Base-by-base conservation (phyloP, 2,113 vertebrate species). In the Morone saxatilis region DNA sequence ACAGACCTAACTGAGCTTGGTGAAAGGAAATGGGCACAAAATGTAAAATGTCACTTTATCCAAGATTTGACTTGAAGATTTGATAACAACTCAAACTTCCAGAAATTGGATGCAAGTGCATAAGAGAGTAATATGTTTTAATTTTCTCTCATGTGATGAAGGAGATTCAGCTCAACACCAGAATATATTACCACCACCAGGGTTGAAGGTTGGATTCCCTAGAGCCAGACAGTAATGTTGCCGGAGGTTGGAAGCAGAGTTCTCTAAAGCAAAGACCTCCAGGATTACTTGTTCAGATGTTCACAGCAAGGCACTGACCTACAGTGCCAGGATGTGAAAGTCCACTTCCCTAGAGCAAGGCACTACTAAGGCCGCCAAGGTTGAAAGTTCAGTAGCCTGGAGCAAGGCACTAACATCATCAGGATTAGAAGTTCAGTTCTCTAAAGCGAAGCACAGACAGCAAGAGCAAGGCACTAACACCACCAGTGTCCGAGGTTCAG, bases 41-140 rank as follows among this genome's bases (percentile, higher is more conserved):
- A 47, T 59, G 19, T 60, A 54, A 54, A 68, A 53, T 47, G 8
- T 72, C 38, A 40, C 50, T 67, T 72, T 6, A 56, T 53, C 56
- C 48, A 76, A 62, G 47, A 72, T n/a, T 43, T n/a, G 5, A 71
- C 16, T 66, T 13, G 1, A 11, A 57, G 10, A 48, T 56, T 2
- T 65, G 41, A 50, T 12, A 25, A 22, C 36, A 54, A 19, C n/a
- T 56, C 7, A 48, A 50, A 56, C 59, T 31, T 25, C 9, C 1
- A 40, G 36, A 70, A 38, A 51, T 54, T 14, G 0, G 5, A 53
- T 22, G 7, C 2, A 16, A 45, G 10, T 36, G 10, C 41, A 71
- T 14, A 31, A 31, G 13, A 75, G 4, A 12, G 45, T 38, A 14
- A 13, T 16, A 31, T 22, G 0, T 68, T 5, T 47, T 31, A 41